A percentile compares a stretch with the other conserved stretches of the same genome.
Evolutionary conservation across 2,888 invertebrate species (phyloP).

Genomic region (Tachina fera): DNA sequence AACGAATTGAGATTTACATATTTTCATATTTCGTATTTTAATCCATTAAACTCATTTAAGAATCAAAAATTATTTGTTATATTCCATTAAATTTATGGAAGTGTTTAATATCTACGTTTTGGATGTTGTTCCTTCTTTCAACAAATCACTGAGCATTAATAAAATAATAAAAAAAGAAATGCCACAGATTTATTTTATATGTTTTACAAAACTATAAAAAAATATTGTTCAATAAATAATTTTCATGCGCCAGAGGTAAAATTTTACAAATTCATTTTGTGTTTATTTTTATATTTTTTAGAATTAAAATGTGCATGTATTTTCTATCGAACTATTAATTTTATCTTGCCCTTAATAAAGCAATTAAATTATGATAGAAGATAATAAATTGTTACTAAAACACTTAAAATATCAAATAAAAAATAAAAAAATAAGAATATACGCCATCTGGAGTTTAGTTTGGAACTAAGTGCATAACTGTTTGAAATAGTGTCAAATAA

Average conservation of each 20-base stretch:
- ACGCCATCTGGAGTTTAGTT: neutral
- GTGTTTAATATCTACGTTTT: neutral
- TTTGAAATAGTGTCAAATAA: too few relatives aligned
- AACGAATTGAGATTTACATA: neutral
- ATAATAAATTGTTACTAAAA: constrained; percentile 15
- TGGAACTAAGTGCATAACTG: too few relatives aligned
- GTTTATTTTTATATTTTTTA: constrained; percentile 37
- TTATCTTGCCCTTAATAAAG: constrained; percentile 58
- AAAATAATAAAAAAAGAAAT: neutral
- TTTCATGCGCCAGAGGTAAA: constrained; percentile 39
- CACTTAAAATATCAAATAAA: constrained; percentile 8
- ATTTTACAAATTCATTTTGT: constrained; percentile 31
- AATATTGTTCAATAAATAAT: constrained; percentile 53
- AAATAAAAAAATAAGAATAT: neutral
- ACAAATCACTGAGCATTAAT: constrained; percentile 35
- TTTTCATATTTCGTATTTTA: constrained; percentile 7
- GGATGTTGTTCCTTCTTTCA: neutral
- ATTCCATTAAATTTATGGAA: constrained; percentile 19
- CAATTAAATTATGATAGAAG: constrained; percentile 56
- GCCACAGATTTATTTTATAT: constrained; percentile 19
- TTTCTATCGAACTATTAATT: constrained; percentile 52
- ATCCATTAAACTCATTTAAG: neutral
- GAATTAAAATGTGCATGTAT: constrained; percentile 10
- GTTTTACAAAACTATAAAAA: constrained; percentile 32
- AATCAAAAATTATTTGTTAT: constrained; percentile 15